Evolutionary conservation across 2,797 vertebrate species (phyloP), one percentile per base, ranked within the genome.

Genomic region (Stomatorhinus walkeri): DNA sequence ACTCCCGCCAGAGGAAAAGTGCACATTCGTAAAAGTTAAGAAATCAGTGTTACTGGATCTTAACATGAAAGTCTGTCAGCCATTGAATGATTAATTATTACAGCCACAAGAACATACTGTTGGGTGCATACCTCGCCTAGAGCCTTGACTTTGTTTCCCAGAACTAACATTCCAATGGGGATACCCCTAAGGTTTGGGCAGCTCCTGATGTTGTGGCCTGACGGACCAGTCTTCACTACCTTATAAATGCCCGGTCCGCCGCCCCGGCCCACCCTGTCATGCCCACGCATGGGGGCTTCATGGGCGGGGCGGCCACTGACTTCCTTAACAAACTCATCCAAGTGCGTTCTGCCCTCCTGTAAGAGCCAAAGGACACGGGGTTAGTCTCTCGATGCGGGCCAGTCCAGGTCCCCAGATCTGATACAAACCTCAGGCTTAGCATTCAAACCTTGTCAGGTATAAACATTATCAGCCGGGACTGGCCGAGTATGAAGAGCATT

Each of bases 151-250:
- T 97, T 99, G 98, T 99, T 99, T 96, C 98, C 98, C 97, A 99
- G 98, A 95, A 99, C 98, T 99, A 99, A 99, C 98, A 99, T 99
- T 99, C 98, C 98, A 99, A 99, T 99, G 96, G 98, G 98, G 98
- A 99, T 99, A 98, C 98, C 98, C 98, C 98, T 99, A 98, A 99
- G 98, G 98, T 99, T 99, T 96, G 98, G 98, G 94, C 98, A 99
- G 97, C 98, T 99, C 98, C 98, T 97, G 97, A 99, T 98, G 98
- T 99, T 99, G 98, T 99, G 98, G 97, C 98, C 98, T 95, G 98
- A 99, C 91, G 98, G 98, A 94, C 98, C 98, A 92, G 98, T 99
- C 98, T 99, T 99, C 97, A 99, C 98, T 99, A 99, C 98, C 98
- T 99, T 99, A 98, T 99, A 99, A 96, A 98, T 94, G 95, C 98